Percentiles rank a stretch among this genome's conserved stretches.
These are phyloP conservation scores for Stegastes partitus DNA, from an alignment of 2,113 vertebrate species.

Conservation along the genomic window DNA sequence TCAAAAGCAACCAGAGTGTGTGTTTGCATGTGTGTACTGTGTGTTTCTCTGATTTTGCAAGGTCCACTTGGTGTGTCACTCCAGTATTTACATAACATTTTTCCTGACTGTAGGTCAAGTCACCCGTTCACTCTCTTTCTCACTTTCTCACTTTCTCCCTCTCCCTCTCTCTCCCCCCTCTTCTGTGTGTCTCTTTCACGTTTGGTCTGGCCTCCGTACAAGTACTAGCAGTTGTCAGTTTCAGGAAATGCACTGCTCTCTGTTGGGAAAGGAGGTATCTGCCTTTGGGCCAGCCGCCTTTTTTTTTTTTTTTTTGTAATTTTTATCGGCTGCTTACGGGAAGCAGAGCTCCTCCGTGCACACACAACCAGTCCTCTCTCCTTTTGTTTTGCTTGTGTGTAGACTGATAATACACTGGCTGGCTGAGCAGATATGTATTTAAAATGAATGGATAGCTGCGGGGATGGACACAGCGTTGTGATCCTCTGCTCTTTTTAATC, in stretches of 20 bases:
- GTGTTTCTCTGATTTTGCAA: conserved; percentile 30
- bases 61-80: conserved; percentile 50
- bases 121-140: conserved; percentile 15
- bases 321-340: conserved; percentile 74
- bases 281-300: conserved; percentile 47
- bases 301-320: conserved; percentile 27
- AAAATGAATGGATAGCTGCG: conserved; percentile 4
- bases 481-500: background rate
- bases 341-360: conserved; percentile 61
- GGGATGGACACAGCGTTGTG: background rate
- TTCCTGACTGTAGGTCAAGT: conserved; percentile 50
- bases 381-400: conserved; percentile 27
- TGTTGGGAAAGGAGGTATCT: conserved; percentile 81
- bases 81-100: conserved; percentile 48
- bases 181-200: conserved; percentile 45
- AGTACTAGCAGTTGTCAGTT: conserved; percentile 75
- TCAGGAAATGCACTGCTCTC: conserved; percentile 79
- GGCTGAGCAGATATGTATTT: conserved; percentile 2
- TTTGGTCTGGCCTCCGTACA: conserved; percentile 57
- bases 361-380: conserved; percentile 19
- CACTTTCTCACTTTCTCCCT: conserved; percentile 17
- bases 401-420: conserved; percentile 11
- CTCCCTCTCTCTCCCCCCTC: conserved; percentile 5
- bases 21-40: background rate
- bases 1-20: conserved; percentile 36